These are phyloP conservation scores for Phasia obesa DNA, from an alignment of 2,888 invertebrate genomes.

Conservation along the genomic window DNA sequence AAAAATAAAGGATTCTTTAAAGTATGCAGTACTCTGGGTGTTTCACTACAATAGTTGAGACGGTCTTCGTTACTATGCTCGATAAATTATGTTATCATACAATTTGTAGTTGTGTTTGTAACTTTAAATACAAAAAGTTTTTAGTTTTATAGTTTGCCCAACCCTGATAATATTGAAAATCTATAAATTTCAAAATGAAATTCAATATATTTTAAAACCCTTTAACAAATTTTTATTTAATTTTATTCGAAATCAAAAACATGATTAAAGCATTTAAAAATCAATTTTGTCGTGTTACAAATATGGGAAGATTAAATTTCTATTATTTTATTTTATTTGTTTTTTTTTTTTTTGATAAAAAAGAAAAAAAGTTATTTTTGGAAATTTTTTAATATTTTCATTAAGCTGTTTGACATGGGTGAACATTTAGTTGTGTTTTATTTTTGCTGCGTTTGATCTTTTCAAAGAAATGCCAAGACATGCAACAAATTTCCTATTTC, in stretches of 20 bases:
- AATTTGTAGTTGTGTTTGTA: too few species aligned
- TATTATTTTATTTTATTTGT: too few species aligned
- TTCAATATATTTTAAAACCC: conserved; percentile 33
- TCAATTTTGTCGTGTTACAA: conserved; percentile 7
- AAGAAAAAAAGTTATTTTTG: too few species aligned
- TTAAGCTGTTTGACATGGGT: conserved; percentile 70
- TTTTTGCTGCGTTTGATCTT: conserved; percentile 27
- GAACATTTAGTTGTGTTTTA: conserved; percentile 20
- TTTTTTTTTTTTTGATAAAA: not conserved
- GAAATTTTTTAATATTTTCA: conserved; percentile 16
- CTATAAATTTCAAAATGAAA: conserved; percentile 34
- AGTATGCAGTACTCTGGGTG: too few species aligned
- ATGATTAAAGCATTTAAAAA: conserved; percentile 57
- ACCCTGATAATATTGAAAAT: not conserved
- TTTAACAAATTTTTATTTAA: conserved; percentile 35
- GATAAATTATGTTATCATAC: too few species aligned
- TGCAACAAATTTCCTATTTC: conserved; percentile 4
- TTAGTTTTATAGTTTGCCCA: not conserved
- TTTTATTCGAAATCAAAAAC: conserved; percentile 35
- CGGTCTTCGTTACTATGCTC: too few species aligned
- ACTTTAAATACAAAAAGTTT: too few species aligned
- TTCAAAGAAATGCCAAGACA: not conserved
- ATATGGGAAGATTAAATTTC: conserved; percentile 14
- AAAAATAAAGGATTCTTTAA: too few species aligned
- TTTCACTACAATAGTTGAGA: too few species aligned